These are phyloP conservation scores for Epinephelus cyanopodus DNA, from an alignment of 2,113 vertebrate species.

Conservation along the genomic window DNA sequence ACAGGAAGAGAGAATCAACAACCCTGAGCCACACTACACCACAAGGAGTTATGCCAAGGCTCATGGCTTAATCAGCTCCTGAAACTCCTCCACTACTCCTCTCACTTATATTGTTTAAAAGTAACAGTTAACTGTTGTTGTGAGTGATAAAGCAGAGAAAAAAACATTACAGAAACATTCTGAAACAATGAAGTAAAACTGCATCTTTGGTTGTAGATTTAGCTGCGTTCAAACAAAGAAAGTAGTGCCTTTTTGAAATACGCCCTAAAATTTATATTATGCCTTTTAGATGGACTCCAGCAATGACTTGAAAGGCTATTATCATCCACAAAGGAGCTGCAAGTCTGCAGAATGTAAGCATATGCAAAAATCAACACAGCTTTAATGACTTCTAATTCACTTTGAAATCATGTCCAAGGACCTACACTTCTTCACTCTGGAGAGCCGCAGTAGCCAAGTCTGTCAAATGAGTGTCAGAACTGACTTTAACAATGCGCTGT, in stretches of 20 bases:
- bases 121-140: neutral
- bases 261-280: neutral
- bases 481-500: neutral
- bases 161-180: neutral
- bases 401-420: conserved; percentile 10
- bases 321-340: neutral
- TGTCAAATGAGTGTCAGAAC: conserved; percentile 44
- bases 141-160: neutral
- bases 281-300: neutral
- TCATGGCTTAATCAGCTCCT: conserved; percentile 7
- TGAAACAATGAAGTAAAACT: neutral
- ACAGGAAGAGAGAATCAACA: conserved; percentile 29
- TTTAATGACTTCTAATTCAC: conserved; percentile 13
- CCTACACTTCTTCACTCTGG: neutral
- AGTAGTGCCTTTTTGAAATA: neutral
- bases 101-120: neutral
- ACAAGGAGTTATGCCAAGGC: conserved; percentile 7
- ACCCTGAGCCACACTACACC: conserved; percentile 10
- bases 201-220: neutral
- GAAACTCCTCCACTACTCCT: neutral
- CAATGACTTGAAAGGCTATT: neutral
- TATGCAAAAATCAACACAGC: neutral
- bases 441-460: conserved; percentile 7
- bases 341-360: neutral
- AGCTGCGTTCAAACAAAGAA: neutral